These are phyloP conservation scores for Mohoua ochrocephala DNA, from an alignment of 2,113 vertebrate species.

Conservation along the genomic window DNA sequence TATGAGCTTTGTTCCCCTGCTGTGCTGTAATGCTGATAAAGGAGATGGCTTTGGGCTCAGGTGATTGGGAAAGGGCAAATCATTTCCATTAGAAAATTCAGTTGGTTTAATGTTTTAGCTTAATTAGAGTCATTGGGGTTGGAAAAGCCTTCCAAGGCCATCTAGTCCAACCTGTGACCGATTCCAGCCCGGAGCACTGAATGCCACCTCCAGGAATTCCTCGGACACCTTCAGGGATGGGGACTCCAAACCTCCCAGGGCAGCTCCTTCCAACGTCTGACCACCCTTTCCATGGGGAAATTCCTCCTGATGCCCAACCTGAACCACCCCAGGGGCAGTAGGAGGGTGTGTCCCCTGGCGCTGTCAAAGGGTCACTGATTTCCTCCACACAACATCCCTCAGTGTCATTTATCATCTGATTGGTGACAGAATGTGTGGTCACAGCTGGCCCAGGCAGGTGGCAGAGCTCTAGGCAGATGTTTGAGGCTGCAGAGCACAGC, in stretches of 20 bases:
- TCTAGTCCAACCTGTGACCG: fast-evolving
- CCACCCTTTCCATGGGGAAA: neutral
- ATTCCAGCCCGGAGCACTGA: neutral
- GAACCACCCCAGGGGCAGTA: fast-evolving
- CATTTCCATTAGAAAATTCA: neutral
- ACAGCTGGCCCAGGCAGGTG: neutral
- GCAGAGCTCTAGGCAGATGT: neutral
- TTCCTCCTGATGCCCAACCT: neutral
- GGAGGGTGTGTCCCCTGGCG: no score
- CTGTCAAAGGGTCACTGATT: neutral
- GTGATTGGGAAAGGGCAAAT: neutral
- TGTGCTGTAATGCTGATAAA: neutral
- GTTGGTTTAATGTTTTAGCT: neutral
- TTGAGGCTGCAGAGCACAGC: neutral
- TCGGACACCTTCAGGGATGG: neutral
- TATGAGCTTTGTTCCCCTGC: fast-evolving
- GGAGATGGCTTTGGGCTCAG: neutral
- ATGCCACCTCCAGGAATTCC: fast-evolving
- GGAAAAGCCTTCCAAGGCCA: neutral
- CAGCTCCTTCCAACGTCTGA: fast-evolving
- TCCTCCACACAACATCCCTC: neutral
- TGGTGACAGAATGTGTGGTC: neutral
- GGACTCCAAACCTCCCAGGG: neutral
- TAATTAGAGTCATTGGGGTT: neutral
- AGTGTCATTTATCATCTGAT: fast-evolving